phyloP scores from a whole-genome alignment of 2,113 vertebrate genomes.

The Melanocharis versteri region DNA sequence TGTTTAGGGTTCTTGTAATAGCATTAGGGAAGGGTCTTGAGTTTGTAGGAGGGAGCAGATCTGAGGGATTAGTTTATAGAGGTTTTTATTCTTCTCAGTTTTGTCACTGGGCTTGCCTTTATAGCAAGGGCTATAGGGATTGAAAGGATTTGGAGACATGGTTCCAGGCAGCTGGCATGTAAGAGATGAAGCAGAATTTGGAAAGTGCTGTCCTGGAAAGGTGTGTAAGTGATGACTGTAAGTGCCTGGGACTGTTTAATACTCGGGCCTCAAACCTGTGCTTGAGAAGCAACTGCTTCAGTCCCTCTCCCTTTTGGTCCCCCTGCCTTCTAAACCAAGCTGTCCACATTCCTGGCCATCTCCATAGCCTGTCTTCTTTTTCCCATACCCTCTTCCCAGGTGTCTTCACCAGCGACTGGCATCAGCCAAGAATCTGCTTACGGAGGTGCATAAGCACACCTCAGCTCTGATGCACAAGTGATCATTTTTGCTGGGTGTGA shows the following conservation, averaged over 20 bases:
- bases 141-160: background rate
- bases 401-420: accelerated
- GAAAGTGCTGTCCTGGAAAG: background rate
- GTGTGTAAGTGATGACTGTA: background rate
- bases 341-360: background rate
- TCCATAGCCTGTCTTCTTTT: background rate
- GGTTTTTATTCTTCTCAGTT: background rate
- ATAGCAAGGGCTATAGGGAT: too few relatives aligned
- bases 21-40: background rate
- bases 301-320: background rate
- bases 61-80: background rate
- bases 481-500: background rate
- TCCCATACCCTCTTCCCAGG: background rate
- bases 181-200: background rate
- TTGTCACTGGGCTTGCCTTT: background rate
- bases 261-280: background rate
- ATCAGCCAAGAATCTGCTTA: background rate
- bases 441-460: accelerated
- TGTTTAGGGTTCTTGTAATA: background rate
- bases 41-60: background rate
- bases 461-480: accelerated
- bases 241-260: background rate
- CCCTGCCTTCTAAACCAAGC: background rate
- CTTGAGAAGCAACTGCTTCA: background rate
- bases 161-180: background rate